Evolutionary conservation across 2,113 vertebrate genomes (phyloP).

Genomic region (Protobothrops flavoviridis): DNA sequence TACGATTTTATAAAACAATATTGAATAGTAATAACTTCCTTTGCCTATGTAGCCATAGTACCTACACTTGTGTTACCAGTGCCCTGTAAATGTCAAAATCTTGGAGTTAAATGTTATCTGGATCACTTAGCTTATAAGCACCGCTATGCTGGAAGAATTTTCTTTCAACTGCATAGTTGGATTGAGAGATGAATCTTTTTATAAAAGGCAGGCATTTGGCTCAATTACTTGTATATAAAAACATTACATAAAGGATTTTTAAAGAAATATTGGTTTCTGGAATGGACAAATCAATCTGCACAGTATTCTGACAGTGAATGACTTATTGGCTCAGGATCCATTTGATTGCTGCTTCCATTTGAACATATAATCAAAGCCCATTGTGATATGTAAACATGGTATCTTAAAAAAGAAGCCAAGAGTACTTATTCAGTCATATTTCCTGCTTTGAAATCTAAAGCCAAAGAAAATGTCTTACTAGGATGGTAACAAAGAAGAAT

Average conservation of each 20-base stretch:
- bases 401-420: background rate
- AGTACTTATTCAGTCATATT: background rate
- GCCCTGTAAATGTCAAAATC: background rate
- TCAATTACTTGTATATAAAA: background rate
- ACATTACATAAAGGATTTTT: background rate
- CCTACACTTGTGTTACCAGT: background rate
- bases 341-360: background rate
- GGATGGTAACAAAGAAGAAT: background rate
- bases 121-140: background rate
- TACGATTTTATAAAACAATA: background rate
- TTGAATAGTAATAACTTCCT: background rate
- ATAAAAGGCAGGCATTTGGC: background rate
- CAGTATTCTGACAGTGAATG: background rate
- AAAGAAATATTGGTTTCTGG: background rate
- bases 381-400: background rate
- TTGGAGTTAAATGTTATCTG: background rate
- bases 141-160: background rate
- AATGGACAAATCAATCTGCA: background rate
- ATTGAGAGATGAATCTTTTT: background rate
- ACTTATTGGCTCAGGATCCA: background rate
- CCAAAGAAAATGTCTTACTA: background rate
- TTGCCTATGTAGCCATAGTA: background rate
- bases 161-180: background rate
- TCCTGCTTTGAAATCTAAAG: background rate
- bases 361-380: background rate